phyloP scores from a whole-genome alignment of 2,888 invertebrate species.

The Hydrotaea cyrtoneurina region DNA sequence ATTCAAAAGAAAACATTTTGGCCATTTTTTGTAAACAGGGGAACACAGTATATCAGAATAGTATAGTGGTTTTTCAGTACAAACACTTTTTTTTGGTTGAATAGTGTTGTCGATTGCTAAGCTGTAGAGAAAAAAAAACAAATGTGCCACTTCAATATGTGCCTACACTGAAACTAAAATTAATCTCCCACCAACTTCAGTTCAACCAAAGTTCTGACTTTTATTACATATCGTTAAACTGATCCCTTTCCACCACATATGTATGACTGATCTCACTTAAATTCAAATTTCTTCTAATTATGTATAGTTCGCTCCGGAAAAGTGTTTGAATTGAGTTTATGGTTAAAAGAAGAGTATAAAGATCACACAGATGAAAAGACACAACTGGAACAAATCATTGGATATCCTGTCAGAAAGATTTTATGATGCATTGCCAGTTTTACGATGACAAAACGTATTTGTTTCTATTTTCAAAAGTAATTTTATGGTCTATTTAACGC shows the following conservation, averaged over 20 bases:
- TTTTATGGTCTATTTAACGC: conserved; percentile 64
- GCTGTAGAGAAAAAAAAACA: no score
- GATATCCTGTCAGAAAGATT: conserved; percentile 12
- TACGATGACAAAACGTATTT: conserved; percentile 58
- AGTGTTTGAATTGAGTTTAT: conserved; percentile 37
- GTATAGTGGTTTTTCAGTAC: no score
- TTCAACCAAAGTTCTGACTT: background rate
- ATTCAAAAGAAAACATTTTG: no score
- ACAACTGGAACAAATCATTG: conserved; percentile 16
- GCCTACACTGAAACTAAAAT: no score
- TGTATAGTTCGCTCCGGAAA: background rate
- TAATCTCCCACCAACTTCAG: no score
- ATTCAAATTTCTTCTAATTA: background rate
- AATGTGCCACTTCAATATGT: no score
- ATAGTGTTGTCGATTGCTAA: no score
- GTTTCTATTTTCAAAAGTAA: conserved; percentile 58
- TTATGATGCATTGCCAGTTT: conserved; percentile 37
- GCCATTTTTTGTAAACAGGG: no score
- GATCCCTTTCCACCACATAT: background rate
- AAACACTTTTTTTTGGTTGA: no score
- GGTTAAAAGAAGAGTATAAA: conserved; percentile 1
- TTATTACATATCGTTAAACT: background rate
- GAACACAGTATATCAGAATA: no score
- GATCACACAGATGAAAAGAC: conserved; percentile 17
- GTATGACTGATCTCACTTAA: background rate